phyloP scores from a whole-genome alignment of 2,797 vertebrate species.

The Sebastes trivittatus region DNA sequence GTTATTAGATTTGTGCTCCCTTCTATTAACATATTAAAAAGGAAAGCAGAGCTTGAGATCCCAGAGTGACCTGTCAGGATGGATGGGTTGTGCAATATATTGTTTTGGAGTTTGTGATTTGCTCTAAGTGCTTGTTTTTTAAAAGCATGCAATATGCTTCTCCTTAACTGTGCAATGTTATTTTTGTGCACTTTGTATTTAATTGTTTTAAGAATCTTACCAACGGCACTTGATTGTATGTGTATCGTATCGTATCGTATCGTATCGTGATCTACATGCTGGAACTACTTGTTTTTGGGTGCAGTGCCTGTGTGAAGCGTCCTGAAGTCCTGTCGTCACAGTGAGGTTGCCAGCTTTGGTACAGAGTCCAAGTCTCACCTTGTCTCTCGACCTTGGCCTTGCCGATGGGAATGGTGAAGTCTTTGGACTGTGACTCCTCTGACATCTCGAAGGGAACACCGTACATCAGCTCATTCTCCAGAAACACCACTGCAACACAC shows the following conservation, averaged over 20 bases:
- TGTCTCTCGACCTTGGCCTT: constrained; percentile 95
- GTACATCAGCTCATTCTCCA: constrained; percentile 97
- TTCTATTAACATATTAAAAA: too few species aligned
- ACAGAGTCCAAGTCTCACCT: constrained; percentile 79
- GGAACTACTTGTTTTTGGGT: background rate
- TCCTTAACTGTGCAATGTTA: too few species aligned
- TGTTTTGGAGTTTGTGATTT: too few species aligned
- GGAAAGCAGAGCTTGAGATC: too few species aligned
- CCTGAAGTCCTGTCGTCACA: background rate
- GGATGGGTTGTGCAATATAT: too few species aligned
- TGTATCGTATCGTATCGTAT: too few species aligned
- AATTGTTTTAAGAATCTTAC: background rate
- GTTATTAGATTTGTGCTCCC: too few species aligned
- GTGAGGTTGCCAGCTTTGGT: background rate
- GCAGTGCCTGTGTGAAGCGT: background rate
- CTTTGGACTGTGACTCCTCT: constrained; percentile 90
- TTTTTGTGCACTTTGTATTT: too few species aligned
- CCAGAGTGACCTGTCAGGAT: too few species aligned
- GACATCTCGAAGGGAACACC: constrained; percentile 95
- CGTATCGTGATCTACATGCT: background rate
- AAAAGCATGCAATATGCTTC: too few species aligned
- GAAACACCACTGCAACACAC: constrained; percentile 87
- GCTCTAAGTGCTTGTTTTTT: too few species aligned
- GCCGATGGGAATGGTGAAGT: constrained; percentile 93
- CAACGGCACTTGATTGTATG: too few species aligned